Evolutionary conservation across 2,113 vertebrate genomes (phyloP).

Genomic region (Caloenas nicobarica): DNA sequence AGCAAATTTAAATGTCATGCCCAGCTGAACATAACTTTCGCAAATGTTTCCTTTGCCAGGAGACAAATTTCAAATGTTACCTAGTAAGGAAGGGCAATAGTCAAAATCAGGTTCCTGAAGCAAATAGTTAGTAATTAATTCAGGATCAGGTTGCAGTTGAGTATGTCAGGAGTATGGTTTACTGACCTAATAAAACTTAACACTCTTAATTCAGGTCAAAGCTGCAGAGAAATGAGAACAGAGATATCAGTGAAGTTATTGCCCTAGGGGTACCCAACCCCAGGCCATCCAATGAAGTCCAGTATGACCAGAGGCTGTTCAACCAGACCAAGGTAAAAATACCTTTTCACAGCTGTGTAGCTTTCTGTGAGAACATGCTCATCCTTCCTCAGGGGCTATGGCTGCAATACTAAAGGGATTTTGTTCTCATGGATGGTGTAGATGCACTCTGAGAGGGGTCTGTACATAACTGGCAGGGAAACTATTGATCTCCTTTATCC

Average conservation of each 20-base stretch:
- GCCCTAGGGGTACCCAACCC: conserved; percentile 92
- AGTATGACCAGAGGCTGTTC: conserved; percentile 97
- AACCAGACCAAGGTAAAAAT: conserved; percentile 90
- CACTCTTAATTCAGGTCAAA: conserved; percentile 84
- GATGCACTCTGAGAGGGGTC: neutral
- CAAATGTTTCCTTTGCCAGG: neutral
- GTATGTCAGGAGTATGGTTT: neutral
- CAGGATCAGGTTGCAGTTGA: neutral
- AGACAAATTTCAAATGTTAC: conserved; percentile 23
- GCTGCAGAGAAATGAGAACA: conserved; percentile 94
- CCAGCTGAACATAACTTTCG: neutral
- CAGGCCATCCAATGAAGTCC: conserved; percentile 86
- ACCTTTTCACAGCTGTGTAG: neutral
- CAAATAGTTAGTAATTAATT: neutral
- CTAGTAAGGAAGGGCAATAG: neutral
- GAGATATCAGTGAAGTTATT: conserved; percentile 96
- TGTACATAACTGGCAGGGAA: neutral
- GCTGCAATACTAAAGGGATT: neutral
- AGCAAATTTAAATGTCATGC: conserved; percentile 38
- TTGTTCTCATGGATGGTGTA: neutral
- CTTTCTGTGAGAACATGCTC: neutral
- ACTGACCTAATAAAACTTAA: neutral
- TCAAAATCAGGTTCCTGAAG: neutral
- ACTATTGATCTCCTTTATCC: neutral
- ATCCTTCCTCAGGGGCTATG: neutral